phyloP scores from a whole-genome alignment of 1,140 invertebrate species.

The Pseudomyrmex concolor region DNA sequence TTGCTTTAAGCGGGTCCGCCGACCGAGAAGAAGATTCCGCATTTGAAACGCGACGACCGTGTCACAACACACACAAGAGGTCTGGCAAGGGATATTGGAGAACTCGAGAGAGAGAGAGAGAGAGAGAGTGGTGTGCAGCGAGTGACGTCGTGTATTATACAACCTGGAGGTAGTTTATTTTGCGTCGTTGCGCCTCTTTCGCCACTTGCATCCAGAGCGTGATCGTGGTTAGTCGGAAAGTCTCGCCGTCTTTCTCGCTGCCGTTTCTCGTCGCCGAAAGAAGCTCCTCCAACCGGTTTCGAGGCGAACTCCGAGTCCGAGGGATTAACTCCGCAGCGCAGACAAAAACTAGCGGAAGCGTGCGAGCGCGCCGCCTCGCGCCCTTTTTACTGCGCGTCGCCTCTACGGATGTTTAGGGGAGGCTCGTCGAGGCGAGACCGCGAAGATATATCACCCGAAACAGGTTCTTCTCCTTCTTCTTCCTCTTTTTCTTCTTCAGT shows the following conservation, averaged over 20 bases:
- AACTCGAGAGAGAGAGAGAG: not conserved
- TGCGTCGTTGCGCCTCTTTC: conserved; percentile 67
- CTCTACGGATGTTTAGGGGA: conserved; percentile 45
- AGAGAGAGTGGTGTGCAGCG: conserved; percentile 32
- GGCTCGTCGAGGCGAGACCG: conserved; percentile 61
- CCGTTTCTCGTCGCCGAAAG: conserved; percentile 44
- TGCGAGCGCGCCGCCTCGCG: conserved; percentile 1
- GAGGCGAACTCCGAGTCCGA: conserved; percentile 71
- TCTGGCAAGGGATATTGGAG: not conserved
- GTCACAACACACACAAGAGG: conserved; percentile 17
- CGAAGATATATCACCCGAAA: conserved; percentile 73
- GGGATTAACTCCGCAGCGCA: conserved; percentile 75
- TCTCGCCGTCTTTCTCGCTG: not conserved
- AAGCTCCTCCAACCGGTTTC: conserved; percentile 70
- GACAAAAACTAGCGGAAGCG: conserved; percentile 71
- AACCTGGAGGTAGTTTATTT: conserved; percentile 73
- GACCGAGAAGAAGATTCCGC: conserved; percentile 6
- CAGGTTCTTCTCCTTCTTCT: conserved; percentile 39
- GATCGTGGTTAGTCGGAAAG: conserved; percentile 47
- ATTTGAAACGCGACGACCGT: conserved; percentile 38
- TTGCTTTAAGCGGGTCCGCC: conserved; percentile 37
- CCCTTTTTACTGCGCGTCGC: conserved; percentile 51
- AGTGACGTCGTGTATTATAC: conserved; percentile 68
- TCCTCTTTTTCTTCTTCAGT: not conserved
- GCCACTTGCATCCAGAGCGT: conserved; percentile 37